phyloP scores from a whole-genome alignment of 2,888 invertebrate genomes.

The Parascotia fuliginaria region DNA sequence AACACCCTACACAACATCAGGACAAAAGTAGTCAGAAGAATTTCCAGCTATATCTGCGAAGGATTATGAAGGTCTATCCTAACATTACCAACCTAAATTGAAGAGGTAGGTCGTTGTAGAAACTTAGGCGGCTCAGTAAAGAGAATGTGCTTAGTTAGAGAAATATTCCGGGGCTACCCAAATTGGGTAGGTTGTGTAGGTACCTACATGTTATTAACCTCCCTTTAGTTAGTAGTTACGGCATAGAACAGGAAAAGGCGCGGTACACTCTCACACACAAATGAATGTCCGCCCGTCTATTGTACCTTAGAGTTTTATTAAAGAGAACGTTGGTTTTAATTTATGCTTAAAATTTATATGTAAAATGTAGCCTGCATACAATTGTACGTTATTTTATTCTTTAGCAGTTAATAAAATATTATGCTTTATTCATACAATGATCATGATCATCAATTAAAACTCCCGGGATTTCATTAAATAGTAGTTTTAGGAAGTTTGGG shows the following conservation, averaged over 20 bases:
- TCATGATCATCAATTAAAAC: too few relatives aligned
- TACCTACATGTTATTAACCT: constrained; percentile 40
- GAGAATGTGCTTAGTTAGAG: constrained; percentile 44
- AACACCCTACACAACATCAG: constrained; percentile 26
- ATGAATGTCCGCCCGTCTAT: constrained; percentile 9
- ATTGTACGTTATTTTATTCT: too few relatives aligned
- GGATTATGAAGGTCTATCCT: constrained; percentile 43
- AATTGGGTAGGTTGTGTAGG: constrained; percentile 41
- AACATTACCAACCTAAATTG: constrained; percentile 41
- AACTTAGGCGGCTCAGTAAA: constrained; percentile 36
- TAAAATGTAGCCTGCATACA: too few relatives aligned
- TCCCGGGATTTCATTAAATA: too few relatives aligned
- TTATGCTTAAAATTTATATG: too few relatives aligned
- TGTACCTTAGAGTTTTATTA: constrained; percentile 12
- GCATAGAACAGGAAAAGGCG: constrained; percentile 28
- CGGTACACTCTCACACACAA: constrained; percentile 37
- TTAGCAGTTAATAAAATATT: too few relatives aligned
- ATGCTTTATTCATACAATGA: too few relatives aligned
- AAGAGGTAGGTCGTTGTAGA: constrained; percentile 39
- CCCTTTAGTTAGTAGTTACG: constrained; percentile 38
- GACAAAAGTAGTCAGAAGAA: constrained; percentile 36
- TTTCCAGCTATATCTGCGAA: constrained; percentile 36
- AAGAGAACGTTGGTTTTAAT: not conserved
- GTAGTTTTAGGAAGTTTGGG: too few relatives aligned
- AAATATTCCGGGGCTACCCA: constrained; percentile 39